Evolutionary conservation across 1,140 invertebrate genomes (phyloP).

Genomic region (Magallana ariakensis): DNA sequence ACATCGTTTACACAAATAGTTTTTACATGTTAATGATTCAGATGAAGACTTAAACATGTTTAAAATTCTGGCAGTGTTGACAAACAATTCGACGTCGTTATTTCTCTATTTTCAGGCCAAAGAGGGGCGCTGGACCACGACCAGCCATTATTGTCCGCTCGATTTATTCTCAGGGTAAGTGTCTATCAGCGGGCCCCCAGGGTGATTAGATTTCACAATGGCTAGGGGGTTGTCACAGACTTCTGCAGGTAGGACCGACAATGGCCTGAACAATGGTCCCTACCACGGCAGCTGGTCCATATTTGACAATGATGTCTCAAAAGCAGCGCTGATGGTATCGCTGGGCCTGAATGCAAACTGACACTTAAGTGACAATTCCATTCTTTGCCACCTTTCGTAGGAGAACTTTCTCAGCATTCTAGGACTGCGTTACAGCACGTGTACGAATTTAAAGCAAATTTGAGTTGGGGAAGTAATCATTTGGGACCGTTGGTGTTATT

Average conservation of each 20-base stretch:
- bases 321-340: not conserved
- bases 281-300: slow-evolving; percentile 22
- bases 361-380: not conserved
- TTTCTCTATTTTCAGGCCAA: slow-evolving; percentile 65
- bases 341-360: not conserved
- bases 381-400: not conserved
- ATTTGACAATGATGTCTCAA: slow-evolving; percentile 9
- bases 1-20: no score
- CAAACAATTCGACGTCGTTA: no score
- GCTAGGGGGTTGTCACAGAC: not conserved
- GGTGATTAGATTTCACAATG: not conserved
- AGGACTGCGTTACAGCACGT: not conserved
- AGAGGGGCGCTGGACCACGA: slow-evolving; percentile 70
- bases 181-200: not conserved
- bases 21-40: no score
- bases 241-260: not conserved
- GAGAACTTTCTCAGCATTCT: slow-evolving; percentile 13
- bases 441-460: not conserved
- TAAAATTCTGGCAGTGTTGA: no score
- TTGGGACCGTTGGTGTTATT: not conserved
- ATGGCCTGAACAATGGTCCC: not conserved
- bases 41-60: no score
- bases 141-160: slow-evolving; percentile 73
- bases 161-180: slow-evolving; percentile 76
- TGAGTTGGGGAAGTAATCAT: not conserved